These are phyloP conservation scores for Micrastur ruficollis DNA, from an alignment of 2,797 vertebrate genomes.

Conservation along the genomic window DNA sequence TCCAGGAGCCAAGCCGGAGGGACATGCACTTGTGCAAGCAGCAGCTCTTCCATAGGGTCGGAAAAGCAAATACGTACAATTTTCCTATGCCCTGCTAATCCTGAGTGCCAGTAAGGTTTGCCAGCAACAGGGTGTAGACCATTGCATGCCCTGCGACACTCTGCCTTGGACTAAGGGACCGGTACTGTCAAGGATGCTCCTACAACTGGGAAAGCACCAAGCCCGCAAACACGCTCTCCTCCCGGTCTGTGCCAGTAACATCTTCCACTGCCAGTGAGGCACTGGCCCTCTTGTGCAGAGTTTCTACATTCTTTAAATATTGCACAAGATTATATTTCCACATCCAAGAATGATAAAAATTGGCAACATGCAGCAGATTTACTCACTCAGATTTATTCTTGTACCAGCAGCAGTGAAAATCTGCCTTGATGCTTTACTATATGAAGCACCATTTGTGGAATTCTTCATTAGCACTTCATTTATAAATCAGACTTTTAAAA, in stretches of 20 bases:
- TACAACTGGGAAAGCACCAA: background rate
- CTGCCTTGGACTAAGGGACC: background rate
- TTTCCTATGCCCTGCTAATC: background rate
- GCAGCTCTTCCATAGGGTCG: background rate
- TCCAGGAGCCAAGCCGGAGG: background rate
- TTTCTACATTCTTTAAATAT: constrained; percentile 42
- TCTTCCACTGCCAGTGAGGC: background rate
- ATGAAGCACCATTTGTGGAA: constrained; percentile 56
- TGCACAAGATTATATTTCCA: constrained; percentile 20
- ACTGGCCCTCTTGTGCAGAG: background rate
- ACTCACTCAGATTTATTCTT: constrained; percentile 63
- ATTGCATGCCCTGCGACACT: background rate
- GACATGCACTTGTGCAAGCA: background rate
- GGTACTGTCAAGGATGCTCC: background rate
- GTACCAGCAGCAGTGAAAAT: constrained; percentile 49
- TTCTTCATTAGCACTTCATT: constrained; percentile 62
- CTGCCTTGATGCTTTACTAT: constrained; percentile 41
- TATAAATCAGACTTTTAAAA: constrained; percentile 59
- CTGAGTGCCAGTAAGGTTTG: background rate
- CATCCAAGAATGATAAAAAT: constrained; percentile 21
- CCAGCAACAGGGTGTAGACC: background rate
- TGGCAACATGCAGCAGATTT: constrained; percentile 21
- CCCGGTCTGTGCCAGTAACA: background rate
- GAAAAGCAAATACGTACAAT: background rate
- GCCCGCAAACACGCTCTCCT: background rate